Base-by-base conservation (phyloP, 2,797 vertebrate species). In the Jordanella pulchra region DNA sequence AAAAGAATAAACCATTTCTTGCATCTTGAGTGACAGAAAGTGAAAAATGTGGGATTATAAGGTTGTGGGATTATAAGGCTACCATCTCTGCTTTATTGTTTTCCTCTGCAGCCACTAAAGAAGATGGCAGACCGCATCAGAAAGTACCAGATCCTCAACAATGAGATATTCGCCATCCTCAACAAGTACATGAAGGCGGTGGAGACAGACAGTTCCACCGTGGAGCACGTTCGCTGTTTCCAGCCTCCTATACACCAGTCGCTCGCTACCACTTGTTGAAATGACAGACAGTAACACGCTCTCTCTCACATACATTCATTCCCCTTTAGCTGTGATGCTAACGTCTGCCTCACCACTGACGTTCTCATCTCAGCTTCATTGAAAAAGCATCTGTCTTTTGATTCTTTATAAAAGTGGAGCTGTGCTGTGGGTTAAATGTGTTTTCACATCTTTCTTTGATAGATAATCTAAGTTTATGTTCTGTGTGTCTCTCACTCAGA, bases 101-200 rank as follows among this genome's bases (percentile, higher is more conserved):
- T 69, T 65, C 44, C 44, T 67, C 11, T 1, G 12, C 90, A 99
- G 98, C 97, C 98, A 65, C 93, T 99, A 90, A 99, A 99, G 94
- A 99, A 99, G 91, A 99, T 99, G 98, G 98, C 97, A 0, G 98
- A 99, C 90, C 95, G 97, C 86, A 99, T 99, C 90, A 95, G 98
- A 90, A 99, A 99, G 92, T 99, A 99, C 77, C 97, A 99, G 94
- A 99, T 99, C 90, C 94, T 99, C 86, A 99, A 99, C 95, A 99
- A 99, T 0, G 97, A 98, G 93, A 97, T 99, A 75, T 99, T 99
- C 70, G 97, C 98, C 89, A 98, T 99, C 91, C 95, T 99, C 77
- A 99, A 99, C 95, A 99, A 99, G 91, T 99, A 99, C 93, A 99
- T 99, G 97, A 99, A 99, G 89, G 97, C 97, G 0, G 97, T 99